Base-by-base conservation (phyloP, 1,140 invertebrate species). In the Hestina assimilis region DNA sequence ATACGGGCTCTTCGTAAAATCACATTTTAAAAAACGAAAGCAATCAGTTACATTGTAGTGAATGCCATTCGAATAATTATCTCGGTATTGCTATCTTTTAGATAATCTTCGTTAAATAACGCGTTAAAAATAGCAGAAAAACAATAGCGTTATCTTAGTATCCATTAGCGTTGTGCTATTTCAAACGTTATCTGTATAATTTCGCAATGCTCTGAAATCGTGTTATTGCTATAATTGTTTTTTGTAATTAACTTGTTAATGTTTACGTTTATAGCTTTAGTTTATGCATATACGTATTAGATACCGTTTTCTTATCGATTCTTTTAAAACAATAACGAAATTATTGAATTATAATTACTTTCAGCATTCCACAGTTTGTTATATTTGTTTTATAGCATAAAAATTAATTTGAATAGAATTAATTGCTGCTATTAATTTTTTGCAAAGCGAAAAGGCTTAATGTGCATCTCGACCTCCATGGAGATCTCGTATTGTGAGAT, bases 1-100 rank as follows among this genome's bases (percentile, higher is more conserved):
- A 85, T 87, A 87, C 75, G 84, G 84, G 84, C 69, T 53, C 59
- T 66, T 62, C 66, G 57, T 76, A 72, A 72, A 69, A 71, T 75
- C 64, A n/a, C n/a, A n/a, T 59, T 62, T 70, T 72, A 68, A 59
- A 68, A 72, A 38, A 38, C 14, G 63, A 73, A 72, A 67, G 68
- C 64, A 75, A 76, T 82, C 65, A 69, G 68, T 69, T 63, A 78
- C 72, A 67, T 67, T 75, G 72, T 75, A 42, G 48, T 23, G 20
- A 55, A 42, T 43, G 21, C 20, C 41, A 46, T 40, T 38, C 11
- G 9, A 12, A 60, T 51, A 26, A 51, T 51, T 45, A 35, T 43
- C 38, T 31, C 19, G 20, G 21, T 40, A 38, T 50, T 40, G 19
- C 11, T 14, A 14, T 33, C 31, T 33, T 33, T 33, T 14, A 14